These are phyloP conservation scores for Helogale parvula DNA, from an alignment of 2,113 vertebrate genomes.

Conservation along the genomic window DNA sequence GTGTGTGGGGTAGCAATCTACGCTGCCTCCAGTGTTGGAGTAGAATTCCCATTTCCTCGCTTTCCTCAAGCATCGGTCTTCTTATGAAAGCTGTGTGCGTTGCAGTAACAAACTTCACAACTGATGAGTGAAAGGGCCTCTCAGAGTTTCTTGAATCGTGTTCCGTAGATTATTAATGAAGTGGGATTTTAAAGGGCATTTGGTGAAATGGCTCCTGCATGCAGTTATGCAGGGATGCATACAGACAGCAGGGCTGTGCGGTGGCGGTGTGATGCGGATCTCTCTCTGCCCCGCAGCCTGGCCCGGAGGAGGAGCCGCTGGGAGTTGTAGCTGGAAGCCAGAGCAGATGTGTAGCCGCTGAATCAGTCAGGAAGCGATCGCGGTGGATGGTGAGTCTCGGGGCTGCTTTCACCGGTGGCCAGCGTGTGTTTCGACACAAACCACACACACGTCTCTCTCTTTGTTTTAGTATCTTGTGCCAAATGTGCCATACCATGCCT, in stretches of 20 bases:
- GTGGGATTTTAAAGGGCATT: background rate
- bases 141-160: background rate
- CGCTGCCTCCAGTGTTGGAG: background rate
- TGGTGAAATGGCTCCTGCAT: background rate
- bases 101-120: background rate
- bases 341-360: slow-evolving; percentile 15
- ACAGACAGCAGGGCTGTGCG: background rate
- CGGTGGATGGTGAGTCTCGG: background rate
- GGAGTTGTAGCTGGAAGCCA: background rate
- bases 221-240: background rate
- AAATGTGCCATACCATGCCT: slow-evolving; percentile 40
- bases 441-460: background rate
- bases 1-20: background rate
- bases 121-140: background rate
- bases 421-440: slow-evolving; percentile 34
- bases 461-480: slow-evolving; percentile 32
- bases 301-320: background rate
- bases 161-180: slow-evolving; percentile 9
- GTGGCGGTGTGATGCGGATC: background rate
- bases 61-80: background rate
- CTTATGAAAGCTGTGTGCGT: background rate
- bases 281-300: background rate
- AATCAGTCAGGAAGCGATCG: background rate
- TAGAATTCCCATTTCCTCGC: background rate
- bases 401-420: background rate